phyloP scores from a whole-genome alignment of 2,797 vertebrate genomes.

The Rousettus madagascariensis region DNA sequence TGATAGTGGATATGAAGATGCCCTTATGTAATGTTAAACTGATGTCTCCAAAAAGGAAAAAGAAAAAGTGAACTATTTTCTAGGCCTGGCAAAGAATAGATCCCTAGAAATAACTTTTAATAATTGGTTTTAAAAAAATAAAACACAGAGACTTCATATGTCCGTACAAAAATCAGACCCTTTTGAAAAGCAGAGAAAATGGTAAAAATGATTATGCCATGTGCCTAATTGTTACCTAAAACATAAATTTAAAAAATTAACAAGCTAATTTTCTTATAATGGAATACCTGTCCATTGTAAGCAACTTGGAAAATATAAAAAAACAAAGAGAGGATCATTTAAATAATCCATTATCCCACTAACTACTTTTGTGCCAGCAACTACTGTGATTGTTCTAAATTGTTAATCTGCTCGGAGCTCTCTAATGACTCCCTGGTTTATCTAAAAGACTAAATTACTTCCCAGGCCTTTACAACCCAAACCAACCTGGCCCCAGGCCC shows the following conservation, averaged over 20 bases:
- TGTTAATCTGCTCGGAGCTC: neutral
- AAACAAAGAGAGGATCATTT: neutral
- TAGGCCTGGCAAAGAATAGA: neutral
- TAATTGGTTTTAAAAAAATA: neutral
- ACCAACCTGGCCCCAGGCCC: neutral
- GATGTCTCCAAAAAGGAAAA: neutral
- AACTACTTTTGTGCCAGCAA: neutral
- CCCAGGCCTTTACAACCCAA: neutral
- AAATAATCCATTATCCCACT: neutral
- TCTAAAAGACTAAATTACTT: neutral
- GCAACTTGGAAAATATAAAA: neutral
- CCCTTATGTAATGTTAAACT: neutral
- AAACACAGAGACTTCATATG: neutral
- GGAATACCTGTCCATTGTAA: neutral
- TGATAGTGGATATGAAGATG: neutral
- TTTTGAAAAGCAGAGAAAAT: neutral
- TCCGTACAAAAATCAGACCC: neutral
- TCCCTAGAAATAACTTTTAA: conserved; percentile 22
- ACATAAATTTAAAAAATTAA: neutral
- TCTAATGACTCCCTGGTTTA: neutral
- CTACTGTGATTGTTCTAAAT: neutral
- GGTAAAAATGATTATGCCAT: neutral
- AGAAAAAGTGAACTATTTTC: neutral
- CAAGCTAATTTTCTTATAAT: conserved; percentile 7
- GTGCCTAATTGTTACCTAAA: neutral